These are phyloP conservation scores for Cinclus cinclus DNA, from an alignment of 2,113 vertebrate genomes.

Conservation along the genomic window DNA sequence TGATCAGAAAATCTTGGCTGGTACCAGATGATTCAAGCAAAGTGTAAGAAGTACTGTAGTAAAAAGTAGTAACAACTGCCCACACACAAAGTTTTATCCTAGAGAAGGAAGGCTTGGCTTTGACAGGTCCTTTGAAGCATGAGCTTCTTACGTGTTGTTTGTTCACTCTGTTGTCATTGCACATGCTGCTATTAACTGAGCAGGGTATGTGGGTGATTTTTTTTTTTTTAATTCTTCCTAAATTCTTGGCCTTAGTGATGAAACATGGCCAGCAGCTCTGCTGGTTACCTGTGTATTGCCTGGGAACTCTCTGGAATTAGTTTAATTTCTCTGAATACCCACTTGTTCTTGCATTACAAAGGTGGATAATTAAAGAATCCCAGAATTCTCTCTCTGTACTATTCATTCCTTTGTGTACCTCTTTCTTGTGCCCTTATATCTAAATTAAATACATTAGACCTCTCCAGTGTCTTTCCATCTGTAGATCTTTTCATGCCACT, in stretches of 20 bases:
- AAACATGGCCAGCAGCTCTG: not conserved
- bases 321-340: constrained; percentile 45
- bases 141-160: not conserved
- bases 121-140: not conserved
- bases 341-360: constrained; percentile 46
- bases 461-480: constrained; percentile 28
- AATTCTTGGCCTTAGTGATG: not conserved
- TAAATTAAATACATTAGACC: constrained; percentile 27
- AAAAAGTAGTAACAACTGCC: constrained; percentile 19
- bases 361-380: constrained; percentile 35
- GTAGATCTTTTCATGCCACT: constrained; percentile 39
- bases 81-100: not conserved
- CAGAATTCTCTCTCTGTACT: not conserved
- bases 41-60: not conserved
- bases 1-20: not conserved
- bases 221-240: not conserved
- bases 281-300: not conserved
- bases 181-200: not conserved
- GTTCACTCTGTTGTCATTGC: not conserved
- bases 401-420: constrained; percentile 29
- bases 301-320: not conserved
- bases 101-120: not conserved
- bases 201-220: fast-evolving
- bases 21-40: not conserved
- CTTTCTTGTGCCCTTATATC: constrained; percentile 24